These are phyloP conservation scores for Meleagris gallopavo DNA, from an alignment of 2,113 vertebrate species.

Conservation along the genomic window DNA sequence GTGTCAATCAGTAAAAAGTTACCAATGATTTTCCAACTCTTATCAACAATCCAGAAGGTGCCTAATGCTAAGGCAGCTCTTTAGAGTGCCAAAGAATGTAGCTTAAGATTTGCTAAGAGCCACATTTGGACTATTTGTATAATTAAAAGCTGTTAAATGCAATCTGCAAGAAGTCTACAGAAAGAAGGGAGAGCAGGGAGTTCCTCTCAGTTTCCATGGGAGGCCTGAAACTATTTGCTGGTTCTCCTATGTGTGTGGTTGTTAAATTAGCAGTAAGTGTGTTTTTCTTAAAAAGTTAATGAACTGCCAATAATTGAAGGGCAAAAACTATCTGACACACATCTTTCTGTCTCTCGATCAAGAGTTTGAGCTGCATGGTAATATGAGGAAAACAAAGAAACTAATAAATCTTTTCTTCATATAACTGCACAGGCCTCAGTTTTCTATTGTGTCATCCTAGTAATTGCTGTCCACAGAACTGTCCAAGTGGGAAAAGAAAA, in stretches of 20 bases:
- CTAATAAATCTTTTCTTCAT: neutral
- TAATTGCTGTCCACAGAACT: neutral
- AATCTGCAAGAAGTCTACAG: neutral
- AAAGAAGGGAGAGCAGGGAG: neutral
- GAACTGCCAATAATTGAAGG: neutral
- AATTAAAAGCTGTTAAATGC: neutral
- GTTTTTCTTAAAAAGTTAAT: neutral
- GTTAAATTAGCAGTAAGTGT: neutral
- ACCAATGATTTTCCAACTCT: neutral
- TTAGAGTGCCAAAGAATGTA: neutral
- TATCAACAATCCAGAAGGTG: neutral
- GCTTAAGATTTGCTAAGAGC: neutral
- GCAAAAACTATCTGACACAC: neutral
- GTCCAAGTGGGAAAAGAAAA: neutral
- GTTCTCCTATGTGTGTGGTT: neutral
- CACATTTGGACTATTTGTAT: neutral
- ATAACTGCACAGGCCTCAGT: neutral
- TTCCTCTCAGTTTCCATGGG: neutral
- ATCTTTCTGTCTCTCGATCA: neutral
- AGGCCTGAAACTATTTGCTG: neutral
- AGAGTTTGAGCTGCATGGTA: neutral
- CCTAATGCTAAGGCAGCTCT: neutral
- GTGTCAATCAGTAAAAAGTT: neutral
- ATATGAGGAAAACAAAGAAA: neutral
- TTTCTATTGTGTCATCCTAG: neutral